Base-by-base conservation (phyloP, 2,797 vertebrate genomes). In the Megaceryle alcyon region DNA sequence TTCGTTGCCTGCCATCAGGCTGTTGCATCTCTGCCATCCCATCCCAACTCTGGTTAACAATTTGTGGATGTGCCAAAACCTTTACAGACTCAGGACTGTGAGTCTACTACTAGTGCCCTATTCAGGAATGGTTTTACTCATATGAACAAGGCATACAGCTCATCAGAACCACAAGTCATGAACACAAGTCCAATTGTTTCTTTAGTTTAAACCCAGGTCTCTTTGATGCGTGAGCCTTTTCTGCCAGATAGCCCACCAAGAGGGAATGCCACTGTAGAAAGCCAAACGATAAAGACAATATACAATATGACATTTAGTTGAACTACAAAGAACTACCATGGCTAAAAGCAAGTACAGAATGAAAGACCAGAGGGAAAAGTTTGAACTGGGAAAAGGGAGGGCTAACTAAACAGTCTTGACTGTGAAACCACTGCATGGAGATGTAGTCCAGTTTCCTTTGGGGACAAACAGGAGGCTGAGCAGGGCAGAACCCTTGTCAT, bases 291-390 rank as follows among this genome's bases (percentile, higher is more conserved):
- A 94, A 83, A 96, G 91, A 96, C 92, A 71, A 49, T 89, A 96
- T 96, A 92, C 94, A 95, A 80, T 72, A 88, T 65, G 95, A 96
- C 95, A 95, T 81, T 95, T 80, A 97, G 84, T 94, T 95, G 72
- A 94, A 94, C 92, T 92, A 96, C 76, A n/a, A 57, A 90, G 80
- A 96, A 28, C 86, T 93, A 65, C 90, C 48, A 91, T 94, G 96
- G 84, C 92, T 93, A 94, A 96, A 97, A 94, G 93, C 91, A 96
- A 97, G 91, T 87, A 95, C 82, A 94, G 76, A 92, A 95, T 86
- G 86, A 95, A 77, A 94, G 70, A 95, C 90, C 57, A 44, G 28
- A 49, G 72, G 72, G 41, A 65, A 65, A 85, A 63, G 60, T 25
- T 91, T 83, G 60, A 91, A 81, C 1, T 82, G 86, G 89, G 84